Evolutionary conservation across 2,113 vertebrate species (phyloP), one percentile per base, ranked within the genome.

Genomic region (Talpa occidentalis): DNA sequence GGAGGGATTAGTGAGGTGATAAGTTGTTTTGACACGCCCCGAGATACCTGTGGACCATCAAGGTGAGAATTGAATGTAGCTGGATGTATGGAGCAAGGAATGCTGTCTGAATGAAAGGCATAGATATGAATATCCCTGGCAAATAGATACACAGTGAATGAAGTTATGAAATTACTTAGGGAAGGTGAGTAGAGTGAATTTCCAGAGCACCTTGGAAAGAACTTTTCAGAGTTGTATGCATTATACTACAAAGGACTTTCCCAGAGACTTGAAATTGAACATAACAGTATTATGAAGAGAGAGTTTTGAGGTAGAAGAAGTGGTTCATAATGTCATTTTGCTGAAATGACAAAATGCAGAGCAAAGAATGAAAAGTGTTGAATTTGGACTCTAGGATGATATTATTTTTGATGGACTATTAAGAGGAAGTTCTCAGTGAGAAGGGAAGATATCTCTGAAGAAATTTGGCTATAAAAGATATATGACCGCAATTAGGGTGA

Each of bases 261-360:
- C 40, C 16, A 28, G 26, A 76, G 47, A 86, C 7, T 40, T n/a
- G 77, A 64, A 92, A 64, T 91, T 84, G 35, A 88, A 24, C 52
- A 49, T 6, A 64, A 83, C 30, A 60, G 6, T 28, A 59, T 28
- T 62, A 62, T 28, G 28, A 14, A 62, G 66, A 62, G 59, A 82
- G 11, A 28, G 40, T 69, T 88, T 67, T 44, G 56, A 85, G 24
- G 54, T 59, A 28, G 28, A 92, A 66, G 49, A 88, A 88, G 42
- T 82, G 72, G 24, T 89, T 93, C 60, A 69, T 44, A 30, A n/a
- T 49, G 62, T 66, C 54, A 79, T 76, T 93, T 93, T 83, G 17
- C 30, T 35, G 76, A 67, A 19, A 44, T 22, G 19, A 95, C 62
- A 60, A 79, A 73, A 64, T 15, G 28, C 69, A 49, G 47, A 91